These are phyloP conservation scores for Sarcophaga subvicina DNA, from an alignment of 2,888 invertebrate genomes.

Conservation along the genomic window DNA sequence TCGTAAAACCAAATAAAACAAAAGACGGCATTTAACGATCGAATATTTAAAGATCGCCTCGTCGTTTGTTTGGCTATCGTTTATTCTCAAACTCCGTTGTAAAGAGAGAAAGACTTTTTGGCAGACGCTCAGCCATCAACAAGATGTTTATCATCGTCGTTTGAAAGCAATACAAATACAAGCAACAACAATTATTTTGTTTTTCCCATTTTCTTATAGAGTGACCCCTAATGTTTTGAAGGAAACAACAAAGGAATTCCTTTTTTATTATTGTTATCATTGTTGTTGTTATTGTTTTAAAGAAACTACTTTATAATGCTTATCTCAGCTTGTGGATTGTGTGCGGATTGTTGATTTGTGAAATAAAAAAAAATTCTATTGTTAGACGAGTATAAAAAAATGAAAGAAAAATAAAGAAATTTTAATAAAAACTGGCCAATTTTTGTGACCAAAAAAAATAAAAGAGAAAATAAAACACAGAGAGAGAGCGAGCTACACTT, in stretches of 20 bases:
- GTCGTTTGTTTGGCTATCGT: not conserved
- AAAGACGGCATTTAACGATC: too few relatives aligned
- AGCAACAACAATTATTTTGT: constrained; percentile 8
- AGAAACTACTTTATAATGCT: constrained; percentile 37
- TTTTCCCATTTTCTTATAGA: constrained; percentile 2
- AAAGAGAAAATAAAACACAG: constrained; percentile 37
- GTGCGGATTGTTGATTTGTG: constrained; percentile 73
- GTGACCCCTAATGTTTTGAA: constrained; percentile 53
- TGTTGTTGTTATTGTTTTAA: constrained; percentile 52
- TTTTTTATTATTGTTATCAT: not conserved
- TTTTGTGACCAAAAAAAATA: constrained; percentile 49
- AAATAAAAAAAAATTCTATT: constrained; percentile 21
- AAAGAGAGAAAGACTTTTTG: constrained; percentile 13
- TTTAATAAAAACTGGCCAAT: constrained; percentile 64
- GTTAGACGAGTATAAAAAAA: not conserved
- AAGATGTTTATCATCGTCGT: constrained; percentile 64
- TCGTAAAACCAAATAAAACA: too few relatives aligned
- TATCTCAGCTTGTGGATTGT: constrained; percentile 75
- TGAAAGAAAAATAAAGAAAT: not conserved
- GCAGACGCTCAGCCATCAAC: constrained; percentile 66
- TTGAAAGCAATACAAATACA: constrained; percentile 29
- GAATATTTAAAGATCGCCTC: too few relatives aligned
- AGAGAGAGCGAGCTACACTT: constrained; percentile 24
- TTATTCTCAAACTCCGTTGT: constrained; percentile 9
- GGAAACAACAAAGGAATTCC: constrained; percentile 42